These are phyloP conservation scores for Antigone vipio DNA, from an alignment of 2,113 vertebrate genomes.

Conservation along the genomic window DNA sequence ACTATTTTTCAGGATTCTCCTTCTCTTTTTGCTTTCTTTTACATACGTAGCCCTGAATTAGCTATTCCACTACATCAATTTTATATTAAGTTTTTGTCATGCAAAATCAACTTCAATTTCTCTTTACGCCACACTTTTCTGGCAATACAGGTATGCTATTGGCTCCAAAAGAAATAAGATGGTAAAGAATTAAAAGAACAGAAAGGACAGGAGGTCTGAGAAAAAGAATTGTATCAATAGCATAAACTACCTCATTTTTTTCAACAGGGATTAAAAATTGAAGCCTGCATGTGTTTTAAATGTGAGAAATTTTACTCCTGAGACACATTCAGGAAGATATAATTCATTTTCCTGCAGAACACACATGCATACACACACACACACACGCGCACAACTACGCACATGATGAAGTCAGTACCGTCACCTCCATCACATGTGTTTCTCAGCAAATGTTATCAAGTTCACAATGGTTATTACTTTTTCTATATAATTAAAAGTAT, in stretches of 20 bases:
- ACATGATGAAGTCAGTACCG: not conserved
- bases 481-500: constrained; percentile 43
- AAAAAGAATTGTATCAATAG: not conserved
- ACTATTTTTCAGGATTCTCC: not conserved
- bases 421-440: not conserved
- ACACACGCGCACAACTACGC: not conserved
- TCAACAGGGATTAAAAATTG: constrained; percentile 45
- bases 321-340: constrained; percentile 51
- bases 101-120: constrained; percentile 46
- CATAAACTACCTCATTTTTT: constrained; percentile 20
- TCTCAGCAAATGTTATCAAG: constrained; percentile 12
- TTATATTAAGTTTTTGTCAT: constrained; percentile 21
- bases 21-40: not conserved
- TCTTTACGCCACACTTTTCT: not conserved
- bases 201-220: not conserved
- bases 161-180: not conserved
- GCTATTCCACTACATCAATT: not conserved
- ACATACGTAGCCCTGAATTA: not conserved
- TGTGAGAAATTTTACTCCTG: constrained; percentile 53
- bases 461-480: constrained; percentile 11
- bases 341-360: constrained; percentile 55
- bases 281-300: constrained; percentile 45
- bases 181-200: not conserved
- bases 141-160: not conserved
- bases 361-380: not conserved